A percentile compares a stretch with the other conserved stretches of the same genome.
These are phyloP conservation scores for Enhydra lutris DNA, from an alignment of 2,113 vertebrate genomes.

Conservation along the genomic window DNA sequence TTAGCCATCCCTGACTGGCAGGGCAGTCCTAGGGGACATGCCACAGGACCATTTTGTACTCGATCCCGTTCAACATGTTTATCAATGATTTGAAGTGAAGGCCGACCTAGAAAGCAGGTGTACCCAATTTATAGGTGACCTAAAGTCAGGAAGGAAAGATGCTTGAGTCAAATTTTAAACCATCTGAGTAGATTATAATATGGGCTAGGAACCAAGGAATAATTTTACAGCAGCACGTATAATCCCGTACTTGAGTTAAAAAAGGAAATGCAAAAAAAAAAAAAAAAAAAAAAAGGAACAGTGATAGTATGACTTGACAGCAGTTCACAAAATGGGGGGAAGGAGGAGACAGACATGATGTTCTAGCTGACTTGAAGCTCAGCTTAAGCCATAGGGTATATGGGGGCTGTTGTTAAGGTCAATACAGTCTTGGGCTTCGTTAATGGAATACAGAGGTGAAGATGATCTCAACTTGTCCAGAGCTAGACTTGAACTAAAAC, in stretches of 20 bases:
- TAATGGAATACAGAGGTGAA: not conserved
- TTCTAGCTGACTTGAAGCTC: not conserved
- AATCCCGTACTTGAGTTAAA: not conserved
- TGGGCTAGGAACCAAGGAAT: not conserved
- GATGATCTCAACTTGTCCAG: not conserved
- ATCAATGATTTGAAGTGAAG: not conserved
- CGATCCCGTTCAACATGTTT: not conserved
- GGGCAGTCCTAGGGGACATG: not conserved
- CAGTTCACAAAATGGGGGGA: not conserved
- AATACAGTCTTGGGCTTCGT: not conserved
- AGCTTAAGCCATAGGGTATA: fast-evolving
- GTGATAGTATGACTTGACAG: not conserved
- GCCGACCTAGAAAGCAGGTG: not conserved
- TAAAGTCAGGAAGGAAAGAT: not conserved
- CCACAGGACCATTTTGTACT: not conserved
- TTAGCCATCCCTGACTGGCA: not conserved
- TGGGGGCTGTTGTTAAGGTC: not conserved
- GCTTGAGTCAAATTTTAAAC: not conserved
- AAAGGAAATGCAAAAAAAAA: not conserved
- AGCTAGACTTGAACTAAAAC: not conserved
- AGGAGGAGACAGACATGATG: not conserved
- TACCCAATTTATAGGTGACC: not conserved
- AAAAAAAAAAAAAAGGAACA: not conserved
- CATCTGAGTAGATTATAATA: not conserved
- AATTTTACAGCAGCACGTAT: not conserved